These are phyloP conservation scores for Varecia variegata DNA, from an alignment of 2,797 vertebrate genomes.

Conservation along the genomic window DNA sequence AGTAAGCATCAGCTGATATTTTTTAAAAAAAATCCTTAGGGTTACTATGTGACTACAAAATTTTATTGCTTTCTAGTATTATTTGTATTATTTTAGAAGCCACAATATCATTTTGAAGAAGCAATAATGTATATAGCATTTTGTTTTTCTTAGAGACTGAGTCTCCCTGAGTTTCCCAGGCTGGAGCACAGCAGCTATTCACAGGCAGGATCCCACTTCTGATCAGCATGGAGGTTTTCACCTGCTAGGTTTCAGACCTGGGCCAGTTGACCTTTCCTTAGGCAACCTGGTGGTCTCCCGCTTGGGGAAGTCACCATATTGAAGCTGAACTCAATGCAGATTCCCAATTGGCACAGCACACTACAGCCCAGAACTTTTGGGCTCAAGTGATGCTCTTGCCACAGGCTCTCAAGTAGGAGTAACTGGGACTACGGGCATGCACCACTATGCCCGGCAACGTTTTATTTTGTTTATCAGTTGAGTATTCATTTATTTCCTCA, in stretches of 20 bases:
- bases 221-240: background rate
- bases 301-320: background rate
- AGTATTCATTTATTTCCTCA: background rate
- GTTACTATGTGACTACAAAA: background rate
- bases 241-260: background rate
- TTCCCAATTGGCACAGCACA: background rate
- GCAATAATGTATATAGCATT: background rate
- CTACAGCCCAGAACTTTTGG: background rate
- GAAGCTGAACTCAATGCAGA: background rate
- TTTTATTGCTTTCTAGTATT: background rate
- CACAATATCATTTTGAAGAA: background rate
- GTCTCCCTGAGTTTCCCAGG: background rate
- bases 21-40: background rate
- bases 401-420: background rate
- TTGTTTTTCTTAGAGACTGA: background rate
- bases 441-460: background rate
- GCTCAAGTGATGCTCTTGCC: background rate
- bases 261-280: background rate
- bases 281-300: background rate
- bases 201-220: background rate
- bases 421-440: background rate
- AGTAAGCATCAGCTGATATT: background rate
- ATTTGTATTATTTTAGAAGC: background rate
- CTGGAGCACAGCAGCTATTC: background rate
- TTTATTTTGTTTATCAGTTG: background rate